A percentile compares a stretch with the other conserved stretches of the same genome.
phyloP scores from a whole-genome alignment of 2,888 invertebrate genomes.

The Drosophila multiciliata region DNA sequence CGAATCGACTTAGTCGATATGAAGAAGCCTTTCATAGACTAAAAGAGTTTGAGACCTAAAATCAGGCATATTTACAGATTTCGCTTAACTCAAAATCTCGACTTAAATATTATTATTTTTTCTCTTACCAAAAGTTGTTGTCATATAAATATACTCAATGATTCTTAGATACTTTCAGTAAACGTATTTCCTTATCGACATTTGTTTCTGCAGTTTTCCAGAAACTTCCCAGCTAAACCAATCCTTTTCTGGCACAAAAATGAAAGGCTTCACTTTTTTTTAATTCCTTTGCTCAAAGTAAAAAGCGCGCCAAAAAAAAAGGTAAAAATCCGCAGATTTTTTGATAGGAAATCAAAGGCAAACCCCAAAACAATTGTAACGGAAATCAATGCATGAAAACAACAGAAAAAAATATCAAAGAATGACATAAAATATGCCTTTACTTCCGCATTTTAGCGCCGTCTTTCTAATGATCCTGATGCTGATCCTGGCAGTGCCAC shows the following conservation, averaged over 20 bases:
- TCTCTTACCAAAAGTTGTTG: rapidly evolving
- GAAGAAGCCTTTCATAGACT: too few species aligned
- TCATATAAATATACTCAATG: background rate
- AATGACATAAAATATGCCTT: constrained; percentile 51
- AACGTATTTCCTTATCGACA: background rate
- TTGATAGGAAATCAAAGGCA: constrained; percentile 53
- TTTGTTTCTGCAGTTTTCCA: background rate
- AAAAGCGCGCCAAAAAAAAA: constrained; percentile 54
- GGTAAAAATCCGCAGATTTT: constrained; percentile 18
- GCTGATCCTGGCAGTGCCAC: constrained; percentile 10
- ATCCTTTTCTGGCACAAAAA: background rate
- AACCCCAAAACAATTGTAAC: constrained; percentile 50
- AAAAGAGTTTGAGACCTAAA: too few species aligned
- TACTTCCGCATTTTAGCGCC: constrained; percentile 76
- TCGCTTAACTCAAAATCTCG: background rate
- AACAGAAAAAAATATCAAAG: constrained; percentile 35
- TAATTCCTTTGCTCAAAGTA: constrained; percentile 9
- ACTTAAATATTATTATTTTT: background rate
- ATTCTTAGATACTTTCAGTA: background rate
- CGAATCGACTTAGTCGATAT: too few species aligned
- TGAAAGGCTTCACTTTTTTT: background rate
- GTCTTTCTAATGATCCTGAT: constrained; percentile 31
- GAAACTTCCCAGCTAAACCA: background rate
- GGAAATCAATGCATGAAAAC: constrained; percentile 58
- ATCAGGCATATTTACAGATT: too few species aligned